A percentile compares a stretch with the other conserved stretches of the same genome.
phyloP scores from a whole-genome alignment of 2,888 invertebrate species.

The Elysia crispata region DNA sequence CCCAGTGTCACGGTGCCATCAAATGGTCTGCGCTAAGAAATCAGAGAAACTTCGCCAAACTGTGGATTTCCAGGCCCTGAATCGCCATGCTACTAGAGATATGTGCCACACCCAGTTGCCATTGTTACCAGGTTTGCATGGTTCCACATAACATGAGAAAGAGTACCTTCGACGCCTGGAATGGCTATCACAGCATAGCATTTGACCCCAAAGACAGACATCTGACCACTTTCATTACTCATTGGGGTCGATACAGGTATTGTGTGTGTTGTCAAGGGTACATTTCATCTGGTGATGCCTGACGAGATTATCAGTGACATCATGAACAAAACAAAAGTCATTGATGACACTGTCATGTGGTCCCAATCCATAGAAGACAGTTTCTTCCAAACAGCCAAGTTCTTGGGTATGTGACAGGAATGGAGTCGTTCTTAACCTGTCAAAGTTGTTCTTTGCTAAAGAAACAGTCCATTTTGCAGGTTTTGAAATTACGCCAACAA shows the following conservation, averaged over 20 bases:
- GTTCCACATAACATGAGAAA: conserved; percentile 44
- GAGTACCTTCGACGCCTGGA: conserved; percentile 51
- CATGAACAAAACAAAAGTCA: conserved; percentile 54
- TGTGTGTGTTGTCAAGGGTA: conserved; percentile 44
- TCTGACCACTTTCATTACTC: conserved; percentile 54
- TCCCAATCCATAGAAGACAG: conserved; percentile 51
- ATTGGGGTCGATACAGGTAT: conserved; percentile 57
- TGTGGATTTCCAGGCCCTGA: conserved; percentile 54
- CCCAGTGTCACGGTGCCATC: conserved; percentile 53
- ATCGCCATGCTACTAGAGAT: conserved; percentile 53
- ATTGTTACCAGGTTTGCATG: conserved; percentile 53
- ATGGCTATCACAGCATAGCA: conserved; percentile 24
- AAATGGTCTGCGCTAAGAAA: conserved; percentile 51
- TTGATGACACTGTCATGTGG: conserved; percentile 51
- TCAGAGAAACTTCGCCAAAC: too few relatives aligned
- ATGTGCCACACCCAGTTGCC: conserved; percentile 57
- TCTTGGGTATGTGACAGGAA: conserved; percentile 56
- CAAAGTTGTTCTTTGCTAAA: conserved; percentile 47
- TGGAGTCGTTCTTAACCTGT: conserved; percentile 59
- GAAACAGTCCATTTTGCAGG: conserved; percentile 56
- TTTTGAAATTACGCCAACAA: conserved; percentile 53
- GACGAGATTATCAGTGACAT: conserved; percentile 60
- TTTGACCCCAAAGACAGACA: conserved; percentile 17
- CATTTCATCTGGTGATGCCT: conserved; percentile 52
- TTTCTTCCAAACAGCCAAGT: conserved; percentile 55